Evolutionary conservation across 2,888 invertebrate species (phyloP), one percentile per base, ranked within the genome.

Genomic region (Melipona bicolor): DNA sequence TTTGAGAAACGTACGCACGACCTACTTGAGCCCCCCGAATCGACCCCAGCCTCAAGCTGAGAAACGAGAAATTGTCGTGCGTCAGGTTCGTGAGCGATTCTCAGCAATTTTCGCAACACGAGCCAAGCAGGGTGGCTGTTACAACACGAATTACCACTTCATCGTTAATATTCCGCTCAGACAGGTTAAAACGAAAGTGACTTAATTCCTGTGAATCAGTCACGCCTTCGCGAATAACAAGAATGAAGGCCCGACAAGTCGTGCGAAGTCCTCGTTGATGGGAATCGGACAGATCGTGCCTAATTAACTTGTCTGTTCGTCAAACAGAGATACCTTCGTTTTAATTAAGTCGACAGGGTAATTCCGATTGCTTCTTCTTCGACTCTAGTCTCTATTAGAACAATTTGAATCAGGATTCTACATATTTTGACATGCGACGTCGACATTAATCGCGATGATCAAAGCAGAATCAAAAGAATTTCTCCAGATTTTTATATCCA

Each of bases 151-250:
- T 84, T 83, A 74, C 62, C 36, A 62, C 56, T 21, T 19, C 13
- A 9, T 82, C 84, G 32, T 78, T 79, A 71, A 59, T 72, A 84
- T 84, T 84, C 84, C 71, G 50, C 52, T 73, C 69, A 67, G 6
- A 27, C 49, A 4, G 43, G 21, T 43, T 70, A 68, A 79, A 84
- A 83, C 68, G 84, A 84, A 84, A 84, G 84, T 84, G 84, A 75
- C 78, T 84, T 74, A 70, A 84, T 84, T 84, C 75, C 84, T 75
- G 77, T 78, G 84, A 72, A 54, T 62, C 74, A 62, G 68, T 3
- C 67, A 49, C 49, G 68, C 54, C 49, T 52, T 27, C 52, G 43
- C 59, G 72, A 65, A 65, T 77, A 70, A 83, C 36, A 81, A 81
- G 70, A 81, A 81, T 32, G 17, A 70, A 17, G 69, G 19, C 21